Base-by-base conservation (phyloP, 1,140 invertebrate genomes). In the Neodiprion pinetum region DNA sequence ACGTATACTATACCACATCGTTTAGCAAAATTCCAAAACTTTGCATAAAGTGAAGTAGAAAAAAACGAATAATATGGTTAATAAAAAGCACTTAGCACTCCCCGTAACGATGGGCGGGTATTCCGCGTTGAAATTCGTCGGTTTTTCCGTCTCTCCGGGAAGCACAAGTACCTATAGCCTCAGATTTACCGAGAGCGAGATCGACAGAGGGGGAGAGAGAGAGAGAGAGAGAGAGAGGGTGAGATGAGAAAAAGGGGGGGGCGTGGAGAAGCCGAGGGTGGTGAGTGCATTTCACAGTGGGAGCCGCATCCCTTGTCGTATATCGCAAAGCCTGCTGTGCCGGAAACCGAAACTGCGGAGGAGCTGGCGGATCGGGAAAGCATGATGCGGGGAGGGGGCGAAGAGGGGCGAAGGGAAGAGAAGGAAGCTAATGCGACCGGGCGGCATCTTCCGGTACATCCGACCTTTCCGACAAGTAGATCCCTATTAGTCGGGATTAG, bases 291-390 rank as follows among this genome's bases (percentile, higher is more conserved):
- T 61, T 61, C 53, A 61, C 53, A 61, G 67, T 65, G 61, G 69
- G 74, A 69, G 74, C 67, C 48, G 66, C 72, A 65, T 65, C 17
- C 72, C 71, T 73, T 49, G 48, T 70, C 65, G 53, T n/a, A 50
- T 12, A 61, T 5, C 1, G 14, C 9, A 21, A 49, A 72, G 11
- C 70, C 47, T 61, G 49, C 67, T 69, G 72, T 28, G 48, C 11
- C 69, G 14, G 68, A 14, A 12, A 12, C 48, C 68, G 14, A 49
- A 10, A 11, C 47, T 11, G 4, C 4, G 65, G 61, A 69, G 53
- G 74, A 70, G 69, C 28, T 74, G 69, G 72, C 49, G 40, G 14
- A 61, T 21, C 23, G 68, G 10, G 40, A 65, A 48, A 74, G 65
- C 49, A 17, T 48, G 70, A 65, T n/a, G n/a, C 7, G 40, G 53